A percentile compares a stretch with the other conserved stretches of the same genome.
phyloP scores from a whole-genome alignment of 2,113 vertebrate species.

The Oxygymnocypris stewartii region DNA sequence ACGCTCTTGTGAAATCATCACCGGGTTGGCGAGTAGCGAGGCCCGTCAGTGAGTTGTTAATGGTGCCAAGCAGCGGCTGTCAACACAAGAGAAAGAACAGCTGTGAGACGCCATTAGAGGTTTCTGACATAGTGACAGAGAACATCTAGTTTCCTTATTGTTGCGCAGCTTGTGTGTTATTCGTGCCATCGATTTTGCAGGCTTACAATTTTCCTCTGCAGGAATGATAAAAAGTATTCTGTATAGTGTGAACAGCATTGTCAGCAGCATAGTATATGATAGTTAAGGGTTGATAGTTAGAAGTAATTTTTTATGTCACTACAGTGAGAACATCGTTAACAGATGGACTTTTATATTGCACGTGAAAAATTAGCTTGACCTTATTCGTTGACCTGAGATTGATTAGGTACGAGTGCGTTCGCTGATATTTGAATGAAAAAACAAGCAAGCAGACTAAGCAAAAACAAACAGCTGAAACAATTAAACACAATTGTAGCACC shows the following conservation, averaged over 20 bases:
- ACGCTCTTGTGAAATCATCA: slow-evolving; percentile 10
- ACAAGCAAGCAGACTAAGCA: slow-evolving; percentile 37
- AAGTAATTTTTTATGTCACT: background rate
- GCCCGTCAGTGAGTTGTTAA: slow-evolving; percentile 33
- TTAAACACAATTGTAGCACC: slow-evolving; percentile 63
- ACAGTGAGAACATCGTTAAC: background rate
- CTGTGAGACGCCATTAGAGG: slow-evolving; percentile 26
- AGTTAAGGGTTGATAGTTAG: background rate
- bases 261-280: background rate
- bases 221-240: background rate
- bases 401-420: slow-evolving; percentile 3
- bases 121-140: slow-evolving; percentile 26
- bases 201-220: slow-evolving; percentile 2
- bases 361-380: background rate
- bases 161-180: slow-evolving; percentile 30
- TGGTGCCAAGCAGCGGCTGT: slow-evolving; percentile 9
- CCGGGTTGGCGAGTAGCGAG: slow-evolving; percentile 14
- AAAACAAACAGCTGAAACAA: slow-evolving; percentile 51
- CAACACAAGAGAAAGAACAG: slow-evolving; percentile 30
- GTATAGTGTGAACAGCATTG: background rate
- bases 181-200: slow-evolving; percentile 3
- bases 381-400: background rate
- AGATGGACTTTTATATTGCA: background rate
- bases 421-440: slow-evolving; percentile 15
- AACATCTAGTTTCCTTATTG: slow-evolving; percentile 40